Conservation (phyloP, 2,888 invertebrate species). For the Epirrhoe alternata region DNA sequence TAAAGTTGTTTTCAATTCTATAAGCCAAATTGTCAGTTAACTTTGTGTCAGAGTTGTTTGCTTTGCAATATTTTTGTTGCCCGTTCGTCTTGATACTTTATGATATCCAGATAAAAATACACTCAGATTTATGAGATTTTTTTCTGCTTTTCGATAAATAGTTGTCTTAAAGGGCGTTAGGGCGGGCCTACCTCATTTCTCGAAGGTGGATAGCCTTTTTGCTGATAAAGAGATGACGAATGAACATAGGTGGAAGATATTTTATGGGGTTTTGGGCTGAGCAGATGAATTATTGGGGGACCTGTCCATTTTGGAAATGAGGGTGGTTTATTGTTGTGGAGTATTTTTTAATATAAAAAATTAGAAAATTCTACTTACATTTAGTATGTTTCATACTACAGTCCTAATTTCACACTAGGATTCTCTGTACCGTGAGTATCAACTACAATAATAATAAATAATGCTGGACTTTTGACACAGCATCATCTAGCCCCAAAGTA, state of each 20-base stretch:
- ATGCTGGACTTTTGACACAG: no score
- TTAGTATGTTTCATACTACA: no score
- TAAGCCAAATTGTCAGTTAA: not conserved
- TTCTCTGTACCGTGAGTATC: no score
- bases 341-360: not conserved
- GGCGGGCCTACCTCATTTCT: conserved; percentile 74
- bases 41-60: not conserved
- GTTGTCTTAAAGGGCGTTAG: conserved; percentile 76
- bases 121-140: conserved; percentile 72
- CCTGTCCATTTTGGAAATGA: conserved; percentile 36
- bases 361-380: no score
- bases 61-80: conserved; percentile 31
- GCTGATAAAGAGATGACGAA: conserved; percentile 80
- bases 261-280: conserved; percentile 62
- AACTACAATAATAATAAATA: no score
- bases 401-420: no score
- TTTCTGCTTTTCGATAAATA: conserved; percentile 74
- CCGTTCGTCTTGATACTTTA: conserved; percentile 58
- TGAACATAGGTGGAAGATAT: conserved; percentile 65
- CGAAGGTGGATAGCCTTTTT: conserved; percentile 76
- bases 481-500: no score
- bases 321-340: conserved; percentile 17
- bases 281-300: conserved; percentile 57
- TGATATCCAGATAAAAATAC: conserved; percentile 76
- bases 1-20: no score